Base-by-base conservation (phyloP, 2,888 invertebrate genomes). In the Watsonalla cultraria region DNA sequence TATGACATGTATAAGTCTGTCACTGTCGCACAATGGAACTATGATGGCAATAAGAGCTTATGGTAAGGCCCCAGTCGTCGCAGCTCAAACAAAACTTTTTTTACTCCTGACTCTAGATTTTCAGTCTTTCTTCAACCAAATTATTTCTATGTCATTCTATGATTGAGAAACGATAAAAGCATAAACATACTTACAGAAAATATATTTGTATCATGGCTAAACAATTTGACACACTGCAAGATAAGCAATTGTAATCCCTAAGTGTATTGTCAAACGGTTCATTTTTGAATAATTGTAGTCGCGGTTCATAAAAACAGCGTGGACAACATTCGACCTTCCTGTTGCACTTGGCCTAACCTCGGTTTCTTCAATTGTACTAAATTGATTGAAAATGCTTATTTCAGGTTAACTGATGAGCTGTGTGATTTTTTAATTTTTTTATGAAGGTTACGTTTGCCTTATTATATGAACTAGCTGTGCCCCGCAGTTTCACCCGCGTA, bases 311-410 rank as follows among this genome's bases (percentile, higher is more conserved):
- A 61, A 57, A 56, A 54, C 54, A 54, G 66, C 76, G 80, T 77
- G 65, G 66, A 79, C 74, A 82, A 82, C 80, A 51, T 35, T 51
- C 60, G 76, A 66, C 84, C 84, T 86, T 79, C 74, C 53, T 57
- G 61, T 54, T 52, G 76, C 76, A 81, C 83, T 86, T 85, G 86
- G 79, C 84, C 82, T 80, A 80, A 70, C 76, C 78, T 78, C 72
- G 72, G 70, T 70, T 66, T 65, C 49, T 39, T 48, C 48, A 35
- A 48, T 48, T 48, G 48, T 48, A 11, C 37, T 13, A 58, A 56
- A 60, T 56, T 50, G 57, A 60, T 57, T 50, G 51, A 60, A 64
- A 65, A 60, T 60, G 66, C 53, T 15, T 48, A 55, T 65, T 63
- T 60, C 62, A 64, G 55, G 58, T 64, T 56, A 52, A 52, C 57